Evolutionary conservation across 2,797 vertebrate genomes (phyloP).

Genomic region (Helostoma temminkii): DNA sequence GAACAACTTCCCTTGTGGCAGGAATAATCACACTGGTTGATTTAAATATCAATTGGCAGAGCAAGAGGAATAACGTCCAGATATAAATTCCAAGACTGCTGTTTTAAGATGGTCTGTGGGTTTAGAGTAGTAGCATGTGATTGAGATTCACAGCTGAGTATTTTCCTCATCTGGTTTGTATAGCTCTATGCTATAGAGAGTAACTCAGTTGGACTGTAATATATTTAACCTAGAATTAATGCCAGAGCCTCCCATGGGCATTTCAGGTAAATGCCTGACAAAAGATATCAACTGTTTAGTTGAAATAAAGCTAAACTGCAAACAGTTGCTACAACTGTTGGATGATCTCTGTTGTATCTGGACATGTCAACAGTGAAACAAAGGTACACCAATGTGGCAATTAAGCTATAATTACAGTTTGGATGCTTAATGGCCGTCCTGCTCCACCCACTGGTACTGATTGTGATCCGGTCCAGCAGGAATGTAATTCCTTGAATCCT

Average conservation of each 20-base stretch:
- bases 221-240: conserved; percentile 24
- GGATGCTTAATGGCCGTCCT: background rate
- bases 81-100: conserved; percentile 20
- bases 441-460: background rate
- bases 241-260: conserved; percentile 1
- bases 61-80: conserved; percentile 12
- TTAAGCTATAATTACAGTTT: too few relatives aligned
- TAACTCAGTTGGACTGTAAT: conserved; percentile 27
- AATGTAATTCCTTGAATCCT: too few relatives aligned
- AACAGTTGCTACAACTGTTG: too few relatives aligned
- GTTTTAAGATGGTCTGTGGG: conserved; percentile 25
- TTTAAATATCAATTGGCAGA: conserved; percentile 42
- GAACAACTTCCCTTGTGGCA: conserved; percentile 17
- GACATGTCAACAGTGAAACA: too few relatives aligned
- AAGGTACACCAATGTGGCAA: background rate
- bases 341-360: too few relatives aligned
- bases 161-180: conserved; percentile 28
- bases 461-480: background rate
- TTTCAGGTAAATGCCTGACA: conserved; percentile 18
- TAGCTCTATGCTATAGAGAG: conserved; percentile 7
- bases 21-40: conserved; percentile 28
- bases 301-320: background rate
- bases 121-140: conserved; percentile 28
- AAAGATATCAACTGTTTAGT: too few relatives aligned
- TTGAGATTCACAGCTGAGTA: conserved; percentile 39